Percentiles rank a stretch among this genome's conserved stretches.
Evolutionary conservation across 2,113 vertebrate species (phyloP).

Genomic region (Gavia stellata): DNA sequence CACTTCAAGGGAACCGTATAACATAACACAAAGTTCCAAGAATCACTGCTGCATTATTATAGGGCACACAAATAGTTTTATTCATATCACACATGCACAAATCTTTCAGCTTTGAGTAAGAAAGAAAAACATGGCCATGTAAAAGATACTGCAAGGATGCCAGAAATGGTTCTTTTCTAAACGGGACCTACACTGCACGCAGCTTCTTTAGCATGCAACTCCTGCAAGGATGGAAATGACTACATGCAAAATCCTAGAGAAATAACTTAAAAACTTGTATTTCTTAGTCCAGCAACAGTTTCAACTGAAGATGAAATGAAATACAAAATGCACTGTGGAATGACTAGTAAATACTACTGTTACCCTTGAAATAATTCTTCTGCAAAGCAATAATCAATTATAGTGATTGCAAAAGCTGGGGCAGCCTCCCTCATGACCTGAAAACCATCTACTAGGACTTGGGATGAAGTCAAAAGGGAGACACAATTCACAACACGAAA

Average conservation of each 20-base stretch:
- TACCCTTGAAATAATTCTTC: background rate
- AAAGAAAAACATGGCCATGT: background rate
- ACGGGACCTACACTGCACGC: rapidly evolving
- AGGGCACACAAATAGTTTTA: background rate
- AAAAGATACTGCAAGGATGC: background rate
- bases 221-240: background rate
- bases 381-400: background rate
- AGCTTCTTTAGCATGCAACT: background rate
- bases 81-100: background rate
- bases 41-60: background rate
- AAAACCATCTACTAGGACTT: background rate
- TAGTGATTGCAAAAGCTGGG: background rate
- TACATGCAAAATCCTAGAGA: background rate
- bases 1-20: background rate
- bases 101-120: background rate
- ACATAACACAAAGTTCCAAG: background rate
- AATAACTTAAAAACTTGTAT: background rate
- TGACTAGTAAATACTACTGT: background rate
- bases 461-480: constrained; percentile 6
- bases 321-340: background rate
- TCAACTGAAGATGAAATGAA: background rate
- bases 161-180: background rate
- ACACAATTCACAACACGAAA: background rate
- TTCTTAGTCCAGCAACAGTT: background rate
- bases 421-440: background rate